These are phyloP conservation scores for Lathronympha strigana DNA, from an alignment of 2,888 invertebrate genomes.

Conservation along the genomic window DNA sequence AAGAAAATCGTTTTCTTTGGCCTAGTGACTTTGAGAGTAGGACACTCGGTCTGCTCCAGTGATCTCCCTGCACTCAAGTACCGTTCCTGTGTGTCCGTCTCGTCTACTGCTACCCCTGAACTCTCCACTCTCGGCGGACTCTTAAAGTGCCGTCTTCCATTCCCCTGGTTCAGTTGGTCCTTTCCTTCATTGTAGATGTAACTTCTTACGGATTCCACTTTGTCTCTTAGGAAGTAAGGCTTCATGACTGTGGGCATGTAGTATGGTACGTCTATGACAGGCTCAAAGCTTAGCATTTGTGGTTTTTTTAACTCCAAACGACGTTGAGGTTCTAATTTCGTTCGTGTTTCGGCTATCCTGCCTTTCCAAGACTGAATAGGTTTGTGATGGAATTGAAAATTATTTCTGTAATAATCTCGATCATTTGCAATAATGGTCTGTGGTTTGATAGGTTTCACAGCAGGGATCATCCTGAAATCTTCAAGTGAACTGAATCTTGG, in stretches of 20 bases:
- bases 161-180: not conserved
- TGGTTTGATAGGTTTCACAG: constrained; percentile 46
- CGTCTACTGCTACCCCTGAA: constrained; percentile 3
- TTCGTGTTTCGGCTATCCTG: constrained; percentile 46
- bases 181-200: constrained; percentile 51
- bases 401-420: constrained; percentile 50
- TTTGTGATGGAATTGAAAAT: constrained; percentile 45
- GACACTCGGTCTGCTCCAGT: not conserved
- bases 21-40: constrained; percentile 46
- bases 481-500: constrained; percentile 54
- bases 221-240: constrained; percentile 55
- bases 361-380: constrained; percentile 51
- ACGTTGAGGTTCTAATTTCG: not conserved
- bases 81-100: constrained; percentile 5
- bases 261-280: constrained; percentile 49
- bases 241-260: constrained; percentile 46
- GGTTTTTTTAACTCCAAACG: not conserved
- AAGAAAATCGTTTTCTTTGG: constrained; percentile 68
- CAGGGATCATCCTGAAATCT: constrained; percentile 26
- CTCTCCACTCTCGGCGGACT: constrained; percentile 18
- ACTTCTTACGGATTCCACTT: constrained; percentile 55
- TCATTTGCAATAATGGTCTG: constrained; percentile 50
- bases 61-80: constrained; percentile 18
- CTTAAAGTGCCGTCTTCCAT: constrained; percentile 22
- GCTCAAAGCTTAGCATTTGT: constrained; percentile 12